Evolutionary conservation across 2,888 invertebrate species (phyloP).

Genomic region (Euplagia quadripunctaria): DNA sequence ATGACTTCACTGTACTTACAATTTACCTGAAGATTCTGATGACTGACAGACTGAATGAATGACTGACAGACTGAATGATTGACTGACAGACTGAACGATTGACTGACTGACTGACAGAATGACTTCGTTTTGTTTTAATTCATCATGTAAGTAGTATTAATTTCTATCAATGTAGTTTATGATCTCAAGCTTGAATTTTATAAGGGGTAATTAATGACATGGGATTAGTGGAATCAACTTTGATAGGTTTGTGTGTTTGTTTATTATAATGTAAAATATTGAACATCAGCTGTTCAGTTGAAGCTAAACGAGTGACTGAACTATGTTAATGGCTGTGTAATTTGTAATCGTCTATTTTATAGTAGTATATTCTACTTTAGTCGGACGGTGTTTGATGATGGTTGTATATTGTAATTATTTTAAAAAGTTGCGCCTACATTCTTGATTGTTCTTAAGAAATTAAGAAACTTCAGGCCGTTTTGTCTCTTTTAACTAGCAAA

Average conservation of each 20-base stretch:
- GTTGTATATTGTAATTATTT: not conserved
- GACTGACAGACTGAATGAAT: too few species aligned
- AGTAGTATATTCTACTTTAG: not conserved
- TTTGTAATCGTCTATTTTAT: not conserved
- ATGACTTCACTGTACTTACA: too few species aligned
- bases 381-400: not conserved
- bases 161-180: slow-evolving; percentile 21
- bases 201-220: slow-evolving; percentile 19
- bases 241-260: slow-evolving; percentile 22
- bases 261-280: slow-evolving; percentile 17
- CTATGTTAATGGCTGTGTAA: not conserved
- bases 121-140: too few species aligned
- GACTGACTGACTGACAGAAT: too few species aligned
- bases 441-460: not conserved
- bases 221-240: slow-evolving; percentile 13
- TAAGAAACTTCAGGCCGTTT: not conserved
- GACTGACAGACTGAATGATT: too few species aligned
- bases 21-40: too few species aligned
- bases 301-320: not conserved
- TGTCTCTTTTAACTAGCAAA: not conserved
- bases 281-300: slow-evolving; percentile 7
- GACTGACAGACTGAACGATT: too few species aligned
- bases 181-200: slow-evolving; percentile 25
- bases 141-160: not conserved
- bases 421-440: not conserved